Percentiles rank a stretch among this genome's conserved stretches.
Evolutionary conservation across 2,888 invertebrate genomes (phyloP).

Genomic region (Ceramica pisi): DNA sequence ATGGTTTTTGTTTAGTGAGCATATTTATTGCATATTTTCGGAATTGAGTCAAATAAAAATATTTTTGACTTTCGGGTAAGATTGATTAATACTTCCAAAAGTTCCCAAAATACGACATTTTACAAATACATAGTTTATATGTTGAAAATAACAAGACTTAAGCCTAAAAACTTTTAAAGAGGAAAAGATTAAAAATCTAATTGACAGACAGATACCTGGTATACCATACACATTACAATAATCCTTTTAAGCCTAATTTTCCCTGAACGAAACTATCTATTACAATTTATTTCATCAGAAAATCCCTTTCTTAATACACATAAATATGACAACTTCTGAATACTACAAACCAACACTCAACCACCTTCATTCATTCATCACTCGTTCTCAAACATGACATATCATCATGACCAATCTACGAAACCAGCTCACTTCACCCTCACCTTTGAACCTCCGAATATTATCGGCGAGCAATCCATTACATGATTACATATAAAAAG

Average conservation of each 20-base stretch:
- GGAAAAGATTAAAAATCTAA: too few relatives aligned
- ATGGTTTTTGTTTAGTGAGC: not conserved
- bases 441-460: conserved; percentile 35
- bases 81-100: too few relatives aligned
- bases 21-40: not conserved
- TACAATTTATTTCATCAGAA: too few relatives aligned
- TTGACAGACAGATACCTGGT: too few relatives aligned
- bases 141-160: too few relatives aligned
- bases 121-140: too few relatives aligned
- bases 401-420: conserved; percentile 14
- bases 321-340: not conserved
- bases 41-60: not conserved
- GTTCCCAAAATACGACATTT: too few relatives aligned
- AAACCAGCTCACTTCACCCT: conserved; percentile 4
- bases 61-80: not conserved
- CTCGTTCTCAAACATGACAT: not conserved
- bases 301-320: not conserved
- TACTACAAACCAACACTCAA: not conserved
- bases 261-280: too few relatives aligned
- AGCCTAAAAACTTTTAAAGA: too few relatives aligned
- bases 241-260: too few relatives aligned
- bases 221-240: too few relatives aligned
- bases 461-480: conserved; percentile 55
- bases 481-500: conserved; percentile 59
- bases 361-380: conserved; percentile 3